Evolutionary conservation across 2,888 invertebrate genomes (phyloP), one percentile per base, ranked within the genome.

Genomic region (Scaeva pyrastri): DNA sequence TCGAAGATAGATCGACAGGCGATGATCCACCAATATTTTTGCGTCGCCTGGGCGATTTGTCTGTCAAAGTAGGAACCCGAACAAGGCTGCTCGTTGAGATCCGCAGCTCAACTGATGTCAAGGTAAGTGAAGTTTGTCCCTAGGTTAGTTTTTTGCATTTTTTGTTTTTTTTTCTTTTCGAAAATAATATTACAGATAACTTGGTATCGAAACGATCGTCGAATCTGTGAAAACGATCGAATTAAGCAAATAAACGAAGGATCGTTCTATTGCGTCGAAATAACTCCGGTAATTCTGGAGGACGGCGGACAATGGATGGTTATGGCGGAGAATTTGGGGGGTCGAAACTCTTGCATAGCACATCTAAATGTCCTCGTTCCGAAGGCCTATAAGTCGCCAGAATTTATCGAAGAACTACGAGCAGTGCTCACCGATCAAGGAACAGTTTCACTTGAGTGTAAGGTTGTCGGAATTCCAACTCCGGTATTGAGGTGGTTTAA

Each of bases 391-490:
- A 97, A 97, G 90, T 94, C 95, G 16, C 98, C 98, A 0, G 96
- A 97, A 91, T 98, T 98, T 91, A 95, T 97, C 48, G 96, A 97
- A 91, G 96, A 96, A 89, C 94, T 98, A 14, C 94, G 95, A 39
- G 97, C 97, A 1, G 93, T 97, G 80, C 94, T 97, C 39, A 97
- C 97, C 0, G 96, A 97, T 90, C 96, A 96, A 89, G 98, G 98
- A 52, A 97, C 97, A 0, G 98, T 98, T 12, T 97, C 97, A 0
- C 93, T 98, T 87, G 97, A 97, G 92, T 98, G 98, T 91, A 98
- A 98, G 92, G 97, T 97, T 21, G 95, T 97, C 70, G 97, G 97
- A 16, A 96, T 97, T n/a, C 97, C 98, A 1, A 97, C 97, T 0
- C 96, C 97, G 0, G 94, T 95, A 21, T 91, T 96, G 77, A 94